Percentiles rank a stretch among this genome's conserved stretches.
Conservation (phyloP, 2,888 invertebrate genomes). For the Volucella inanis region DNA sequence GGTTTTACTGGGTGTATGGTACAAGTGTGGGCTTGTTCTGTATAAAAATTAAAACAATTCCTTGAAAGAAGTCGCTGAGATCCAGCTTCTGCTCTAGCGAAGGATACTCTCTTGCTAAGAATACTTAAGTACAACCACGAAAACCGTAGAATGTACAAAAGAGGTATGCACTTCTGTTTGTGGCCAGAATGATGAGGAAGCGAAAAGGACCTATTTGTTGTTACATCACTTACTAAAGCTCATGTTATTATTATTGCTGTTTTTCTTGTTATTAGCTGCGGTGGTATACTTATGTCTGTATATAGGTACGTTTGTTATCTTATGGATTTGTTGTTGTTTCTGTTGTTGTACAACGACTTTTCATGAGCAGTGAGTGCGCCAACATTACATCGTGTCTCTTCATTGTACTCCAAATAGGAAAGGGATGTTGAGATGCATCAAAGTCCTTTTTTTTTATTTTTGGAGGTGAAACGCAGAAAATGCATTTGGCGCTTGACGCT, state of each 20-base stretch:
- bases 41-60: constrained; percentile 72
- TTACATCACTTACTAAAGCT: constrained; percentile 10
- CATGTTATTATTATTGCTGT: constrained; percentile 12
- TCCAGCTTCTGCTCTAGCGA: neutral
- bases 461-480: constrained; percentile 36
- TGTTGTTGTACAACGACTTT: constrained; percentile 22
- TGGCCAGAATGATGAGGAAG: constrained; percentile 39
- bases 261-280: constrained; percentile 13
- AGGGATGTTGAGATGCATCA: neutral
- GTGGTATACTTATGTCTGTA: neutral
- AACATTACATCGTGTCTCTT: neutral
- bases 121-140: constrained; percentile 59
- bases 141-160: constrained; percentile 56
- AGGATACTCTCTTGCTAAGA: constrained; percentile 49
- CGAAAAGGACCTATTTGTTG: constrained; percentile 6
- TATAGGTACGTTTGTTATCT: neutral
- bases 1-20: constrained; percentile 37
- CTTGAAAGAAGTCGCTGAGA: constrained; percentile 30
- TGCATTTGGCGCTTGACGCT: constrained; percentile 3
- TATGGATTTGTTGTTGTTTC: constrained; percentile 32
- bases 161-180: constrained; percentile 52
- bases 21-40: constrained; percentile 37
- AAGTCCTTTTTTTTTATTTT: neutral
- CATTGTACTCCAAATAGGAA: neutral
- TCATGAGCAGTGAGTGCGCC: neutral